phyloP scores from a whole-genome alignment of 2,113 vertebrate genomes.

The Butorides virescens region DNA sequence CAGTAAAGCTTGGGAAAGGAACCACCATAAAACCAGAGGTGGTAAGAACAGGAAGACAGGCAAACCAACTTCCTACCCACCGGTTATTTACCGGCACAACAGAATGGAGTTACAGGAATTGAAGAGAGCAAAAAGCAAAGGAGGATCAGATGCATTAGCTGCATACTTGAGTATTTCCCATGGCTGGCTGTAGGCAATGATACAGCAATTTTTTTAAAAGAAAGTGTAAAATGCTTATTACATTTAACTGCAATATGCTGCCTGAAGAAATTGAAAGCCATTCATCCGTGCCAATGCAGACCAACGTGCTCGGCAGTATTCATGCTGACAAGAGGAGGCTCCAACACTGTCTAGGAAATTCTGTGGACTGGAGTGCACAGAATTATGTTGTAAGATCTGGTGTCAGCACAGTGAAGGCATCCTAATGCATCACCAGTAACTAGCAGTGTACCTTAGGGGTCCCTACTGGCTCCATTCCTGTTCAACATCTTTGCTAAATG shows the following conservation, averaged over 20 bases:
- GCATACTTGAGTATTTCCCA: neutral
- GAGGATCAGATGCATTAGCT: neutral
- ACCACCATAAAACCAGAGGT: neutral
- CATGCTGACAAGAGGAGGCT: neutral
- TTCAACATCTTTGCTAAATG: neutral
- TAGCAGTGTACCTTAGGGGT: accelerated
- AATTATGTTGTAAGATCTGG: neutral
- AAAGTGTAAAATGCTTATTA: neutral
- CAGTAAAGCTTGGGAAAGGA: neutral
- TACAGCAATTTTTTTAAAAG: neutral
- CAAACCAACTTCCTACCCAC: neutral
- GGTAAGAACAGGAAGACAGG: neutral
- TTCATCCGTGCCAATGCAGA: neutral
- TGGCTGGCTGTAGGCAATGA: neutral
- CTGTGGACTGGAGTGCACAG: neutral
- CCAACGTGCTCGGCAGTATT: neutral
- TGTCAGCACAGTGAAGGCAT: neutral
- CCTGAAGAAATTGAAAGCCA: neutral
- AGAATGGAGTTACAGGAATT: neutral
- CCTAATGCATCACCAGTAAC: neutral
- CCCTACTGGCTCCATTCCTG: neutral
- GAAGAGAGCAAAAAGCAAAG: neutral
- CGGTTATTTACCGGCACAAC: neutral
- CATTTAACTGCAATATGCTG: neutral
- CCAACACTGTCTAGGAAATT: neutral